phyloP scores from a whole-genome alignment of 1,140 invertebrate genomes.

The Muscidifurax raptorellus region DNA sequence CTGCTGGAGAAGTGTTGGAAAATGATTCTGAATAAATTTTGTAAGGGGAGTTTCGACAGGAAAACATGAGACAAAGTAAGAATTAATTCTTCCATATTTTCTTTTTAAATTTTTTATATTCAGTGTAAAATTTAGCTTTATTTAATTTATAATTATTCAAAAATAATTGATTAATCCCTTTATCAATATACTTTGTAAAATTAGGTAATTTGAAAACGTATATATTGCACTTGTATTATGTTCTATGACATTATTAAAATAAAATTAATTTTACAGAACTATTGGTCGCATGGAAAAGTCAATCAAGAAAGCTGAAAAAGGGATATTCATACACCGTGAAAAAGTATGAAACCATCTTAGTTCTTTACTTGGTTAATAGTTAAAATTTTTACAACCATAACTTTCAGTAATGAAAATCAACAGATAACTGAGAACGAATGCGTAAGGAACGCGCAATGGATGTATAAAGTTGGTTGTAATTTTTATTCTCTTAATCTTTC shows the following conservation, averaged over 20 bases:
- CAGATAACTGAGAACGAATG: slow-evolving; percentile 22
- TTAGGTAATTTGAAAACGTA: too few relatives aligned
- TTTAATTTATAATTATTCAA: background rate
- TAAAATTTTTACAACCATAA: slow-evolving; percentile 22
- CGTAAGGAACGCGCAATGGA: background rate
- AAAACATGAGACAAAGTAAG: slow-evolving; percentile 13
- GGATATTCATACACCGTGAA: slow-evolving; percentile 11
- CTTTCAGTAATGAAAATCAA: slow-evolving; percentile 12
- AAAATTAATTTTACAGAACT: slow-evolving; percentile 30
- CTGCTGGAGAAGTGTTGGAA: slow-evolving; percentile 64
- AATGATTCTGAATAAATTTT: slow-evolving; percentile 69
- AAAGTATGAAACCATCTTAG: slow-evolving; percentile 28
- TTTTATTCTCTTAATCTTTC: slow-evolving; percentile 31
- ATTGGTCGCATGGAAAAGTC: slow-evolving; percentile 43
- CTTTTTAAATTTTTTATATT: background rate
- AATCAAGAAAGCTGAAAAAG: slow-evolving; percentile 45
- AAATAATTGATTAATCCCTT: too few relatives aligned
- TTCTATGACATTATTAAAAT: background rate
- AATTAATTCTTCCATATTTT: background rate
- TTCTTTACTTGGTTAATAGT: slow-evolving; percentile 37
- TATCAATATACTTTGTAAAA: too few relatives aligned
- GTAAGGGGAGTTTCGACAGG: slow-evolving; percentile 23
- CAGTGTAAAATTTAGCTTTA: background rate
- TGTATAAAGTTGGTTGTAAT: slow-evolving; percentile 37
- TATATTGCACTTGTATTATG: background rate